Evolutionary conservation across 2,888 invertebrate species (phyloP), one percentile per base, ranked within the genome.

Genomic region (Acrobasis suavella): DNA sequence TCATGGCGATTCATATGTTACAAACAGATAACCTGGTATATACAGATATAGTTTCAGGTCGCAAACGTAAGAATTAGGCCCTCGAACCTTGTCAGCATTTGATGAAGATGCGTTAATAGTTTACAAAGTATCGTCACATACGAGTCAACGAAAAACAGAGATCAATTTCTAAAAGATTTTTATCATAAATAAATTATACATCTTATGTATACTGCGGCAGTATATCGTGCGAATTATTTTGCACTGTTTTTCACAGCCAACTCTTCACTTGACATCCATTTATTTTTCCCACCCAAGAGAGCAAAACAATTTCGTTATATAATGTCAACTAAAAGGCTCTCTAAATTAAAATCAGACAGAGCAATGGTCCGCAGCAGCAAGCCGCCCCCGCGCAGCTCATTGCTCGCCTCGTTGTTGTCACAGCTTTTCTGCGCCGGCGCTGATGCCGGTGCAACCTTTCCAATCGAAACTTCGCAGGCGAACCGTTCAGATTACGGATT

Each of bases 201-300:
- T 12, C 17, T 56, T 42, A 9, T 56, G 12, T 46, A 42, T 54
- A 46, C n/a, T 49, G 50, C 10, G 50, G 59, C 59, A 39, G 42
- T 61, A 17, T 12, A 50, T 15, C 15, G 9, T 10, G 12, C 12
- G 22, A 56, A 56, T 14, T 46, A 56, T 56, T 56, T 56, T 42
- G 17, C 22, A 46, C 52, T 17, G 14, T 60, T 39, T 15, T 16
- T 67, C 51, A 56, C 64, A 82, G 83, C 86, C 85, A 77, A 89
- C 92, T 91, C 92, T 92, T 92, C 92, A 92, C 92, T 82, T 88
- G 89, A 92, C 72, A 86, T 89, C 91, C 91, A 80, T 82, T 72
- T 59, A 51, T 69, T 69, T 73, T 75, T 71, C 72, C 72, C 73
- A 82, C 88, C 91, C 85, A 42, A 73, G 83, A 89, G 90, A 89